phyloP scores from a whole-genome alignment of 2,797 vertebrate genomes.

The Sebastiscus tertius region DNA sequence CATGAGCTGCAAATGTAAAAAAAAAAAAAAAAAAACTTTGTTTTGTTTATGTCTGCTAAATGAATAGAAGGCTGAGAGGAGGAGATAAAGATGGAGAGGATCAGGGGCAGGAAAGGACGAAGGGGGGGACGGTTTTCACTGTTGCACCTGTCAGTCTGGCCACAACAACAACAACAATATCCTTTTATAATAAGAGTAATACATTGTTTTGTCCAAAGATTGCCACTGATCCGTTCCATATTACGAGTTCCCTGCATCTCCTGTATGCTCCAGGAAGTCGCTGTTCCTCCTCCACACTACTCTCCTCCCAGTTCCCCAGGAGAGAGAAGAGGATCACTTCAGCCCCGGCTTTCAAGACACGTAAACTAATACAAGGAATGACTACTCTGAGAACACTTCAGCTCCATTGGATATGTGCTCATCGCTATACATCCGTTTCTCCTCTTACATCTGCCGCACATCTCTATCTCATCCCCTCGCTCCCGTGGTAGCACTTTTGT shows the following conservation, averaged over 20 bases:
- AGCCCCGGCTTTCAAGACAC: conserved; percentile 2
- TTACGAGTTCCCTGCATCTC: not conserved
- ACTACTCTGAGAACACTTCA: conserved; percentile 42
- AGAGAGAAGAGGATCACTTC: conserved; percentile 18
- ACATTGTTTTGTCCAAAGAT: not conserved
- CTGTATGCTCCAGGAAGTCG: not conserved
- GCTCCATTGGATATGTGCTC: conserved; percentile 22
- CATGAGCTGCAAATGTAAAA: not conserved
- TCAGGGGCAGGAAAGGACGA: conserved; percentile 18
- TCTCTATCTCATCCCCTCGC: conserved; percentile 20
- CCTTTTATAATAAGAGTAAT: not conserved
- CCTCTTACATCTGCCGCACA: conserved; percentile 13
- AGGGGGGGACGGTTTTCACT: not conserved
- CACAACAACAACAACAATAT: not conserved
- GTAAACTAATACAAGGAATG: conserved; percentile 34
- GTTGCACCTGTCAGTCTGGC: conserved; percentile 5
- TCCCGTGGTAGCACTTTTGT: conserved; percentile 40
- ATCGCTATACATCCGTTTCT: conserved; percentile 26
- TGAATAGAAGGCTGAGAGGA: conserved; percentile 63
- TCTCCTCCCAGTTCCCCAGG: not conserved
- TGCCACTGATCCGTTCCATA: not conserved
- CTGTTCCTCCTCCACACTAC: not conserved
- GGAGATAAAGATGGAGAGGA: conserved; percentile 57
- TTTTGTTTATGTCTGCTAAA: conserved; percentile 69
- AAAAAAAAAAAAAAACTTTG: conserved; percentile 34